These are phyloP conservation scores for Spermophilus dauricus DNA, from an alignment of 2,113 vertebrate genomes.

Conservation along the genomic window DNA sequence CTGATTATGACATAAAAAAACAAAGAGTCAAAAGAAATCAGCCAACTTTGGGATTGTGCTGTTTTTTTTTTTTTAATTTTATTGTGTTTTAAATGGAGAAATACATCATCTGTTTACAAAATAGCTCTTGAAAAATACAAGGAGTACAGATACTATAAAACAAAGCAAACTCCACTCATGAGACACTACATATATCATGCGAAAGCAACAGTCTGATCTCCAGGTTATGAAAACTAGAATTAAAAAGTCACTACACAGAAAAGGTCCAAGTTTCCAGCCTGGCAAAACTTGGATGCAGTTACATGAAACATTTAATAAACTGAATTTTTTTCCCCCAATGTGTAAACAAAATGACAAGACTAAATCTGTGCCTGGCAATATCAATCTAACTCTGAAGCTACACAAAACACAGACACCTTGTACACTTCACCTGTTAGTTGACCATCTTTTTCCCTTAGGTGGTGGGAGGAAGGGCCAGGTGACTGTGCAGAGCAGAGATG, in stretches of 20 bases:
- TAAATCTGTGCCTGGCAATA: slow-evolving; percentile 91
- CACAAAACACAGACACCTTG: slow-evolving; percentile 90
- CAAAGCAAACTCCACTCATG: slow-evolving; percentile 94
- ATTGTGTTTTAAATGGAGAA: slow-evolving; percentile 95
- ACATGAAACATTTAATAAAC: slow-evolving; percentile 92
- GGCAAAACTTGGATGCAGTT: slow-evolving; percentile 91
- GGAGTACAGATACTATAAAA: slow-evolving; percentile 95
- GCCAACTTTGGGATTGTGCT: slow-evolving; percentile 89
- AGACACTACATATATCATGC: slow-evolving; percentile 94
- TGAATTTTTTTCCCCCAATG: slow-evolving; percentile 86
- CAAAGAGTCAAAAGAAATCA: slow-evolving; percentile 84
- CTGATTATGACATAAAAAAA: not conserved
- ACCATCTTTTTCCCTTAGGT: slow-evolving; percentile 81
- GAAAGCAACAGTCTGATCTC: slow-evolving; percentile 94
- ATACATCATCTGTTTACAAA: slow-evolving; percentile 96
- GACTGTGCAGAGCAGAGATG: slow-evolving; percentile 84
- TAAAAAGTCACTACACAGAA: slow-evolving; percentile 93
- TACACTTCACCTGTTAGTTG: slow-evolving; percentile 88
- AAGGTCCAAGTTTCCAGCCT: slow-evolving; percentile 90
- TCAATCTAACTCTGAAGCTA: slow-evolving; percentile 91
- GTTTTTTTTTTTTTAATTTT: slow-evolving; percentile 87
- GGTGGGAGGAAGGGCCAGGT: slow-evolving; percentile 79
- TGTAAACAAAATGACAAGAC: slow-evolving; percentile 92
- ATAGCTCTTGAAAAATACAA: slow-evolving; percentile 96
- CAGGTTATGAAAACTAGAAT: slow-evolving; percentile 93